Base-by-base conservation (phyloP, 2,797 vertebrate species). In the Channa striata region DNA sequence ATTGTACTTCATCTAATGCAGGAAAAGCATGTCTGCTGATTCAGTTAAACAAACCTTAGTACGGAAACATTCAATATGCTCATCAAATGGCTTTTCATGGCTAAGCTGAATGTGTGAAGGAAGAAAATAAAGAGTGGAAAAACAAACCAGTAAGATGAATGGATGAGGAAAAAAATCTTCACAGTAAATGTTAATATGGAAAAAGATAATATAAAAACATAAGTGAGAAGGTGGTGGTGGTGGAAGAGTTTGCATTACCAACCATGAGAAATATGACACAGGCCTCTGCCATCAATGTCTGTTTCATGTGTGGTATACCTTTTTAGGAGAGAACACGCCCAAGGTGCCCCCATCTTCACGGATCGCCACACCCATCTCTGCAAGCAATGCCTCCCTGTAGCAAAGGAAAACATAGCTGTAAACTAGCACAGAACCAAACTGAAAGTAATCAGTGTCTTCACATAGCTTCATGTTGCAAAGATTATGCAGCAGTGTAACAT, bases 311-410 rank as follows among this genome's bases (percentile, higher is more conserved):
- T 52, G 20, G 11, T 71, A 39, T 96, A 99, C 98, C 98, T 99
- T 99, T 94, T 99, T 99, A 44, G 98, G 98, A 23, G 98, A 99
- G 87, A 99, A 99, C 56, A 99, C 98, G 1, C 98, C 98, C 82
- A 99, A 91, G 2, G 98, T 99, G 87, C 98, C 98, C 77, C 98
- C 98, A 68, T 99, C 98, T 90, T 99, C 98, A 59, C 98, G 95
- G 86, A 99, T 99, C 44, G 98, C 98, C 68, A 99, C 98, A 39
- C 98, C 98, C 98, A 99, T 99, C 92, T 99, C 98, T 52, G 98
- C 98, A 80, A 99, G 87, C 84, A 99, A 84, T 0, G 98, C 98
- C 89, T 99, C 98, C 81, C 98, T 99, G 82, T 66, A 61, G 42
- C 44, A 25, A 74, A 75, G 19, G 6, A 37, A 72, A 67, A 49